phyloP scores from a whole-genome alignment of 2,797 vertebrate species.

The Falco novaeseelandiae region DNA sequence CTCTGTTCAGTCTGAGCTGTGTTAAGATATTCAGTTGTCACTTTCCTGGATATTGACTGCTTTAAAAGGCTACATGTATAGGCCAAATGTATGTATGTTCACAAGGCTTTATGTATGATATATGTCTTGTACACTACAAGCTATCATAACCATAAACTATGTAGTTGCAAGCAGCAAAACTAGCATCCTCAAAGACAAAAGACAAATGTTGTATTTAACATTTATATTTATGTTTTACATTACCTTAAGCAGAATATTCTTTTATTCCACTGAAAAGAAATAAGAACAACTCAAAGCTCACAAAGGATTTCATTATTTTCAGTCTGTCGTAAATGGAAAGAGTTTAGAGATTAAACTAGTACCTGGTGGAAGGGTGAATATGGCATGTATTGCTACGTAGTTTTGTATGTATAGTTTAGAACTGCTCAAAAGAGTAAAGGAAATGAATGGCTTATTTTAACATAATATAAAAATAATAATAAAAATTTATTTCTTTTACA shows the following conservation, averaged over 20 bases:
- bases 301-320: neutral
- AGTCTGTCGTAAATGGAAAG: neutral
- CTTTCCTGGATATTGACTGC: neutral
- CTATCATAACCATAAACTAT: neutral
- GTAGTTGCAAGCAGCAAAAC: neutral
- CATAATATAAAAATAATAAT: neutral
- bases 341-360: neutral
- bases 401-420: neutral
- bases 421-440: neutral
- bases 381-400: neutral
- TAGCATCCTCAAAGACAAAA: neutral
- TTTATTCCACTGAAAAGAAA: neutral
- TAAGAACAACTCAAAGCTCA: neutral
- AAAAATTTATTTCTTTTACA: neutral
- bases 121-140: neutral
- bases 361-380: neutral
- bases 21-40: constrained; percentile 17
- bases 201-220: neutral
- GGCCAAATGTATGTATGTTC: neutral
- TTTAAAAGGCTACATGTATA: neutral
- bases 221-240: neutral
- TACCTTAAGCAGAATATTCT: neutral
- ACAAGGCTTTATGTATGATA: neutral
- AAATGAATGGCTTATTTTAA: neutral
- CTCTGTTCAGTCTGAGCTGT: neutral